Evolutionary conservation across 2,888 invertebrate genomes (phyloP).

Genomic region (Zygaena filipendulae): DNA sequence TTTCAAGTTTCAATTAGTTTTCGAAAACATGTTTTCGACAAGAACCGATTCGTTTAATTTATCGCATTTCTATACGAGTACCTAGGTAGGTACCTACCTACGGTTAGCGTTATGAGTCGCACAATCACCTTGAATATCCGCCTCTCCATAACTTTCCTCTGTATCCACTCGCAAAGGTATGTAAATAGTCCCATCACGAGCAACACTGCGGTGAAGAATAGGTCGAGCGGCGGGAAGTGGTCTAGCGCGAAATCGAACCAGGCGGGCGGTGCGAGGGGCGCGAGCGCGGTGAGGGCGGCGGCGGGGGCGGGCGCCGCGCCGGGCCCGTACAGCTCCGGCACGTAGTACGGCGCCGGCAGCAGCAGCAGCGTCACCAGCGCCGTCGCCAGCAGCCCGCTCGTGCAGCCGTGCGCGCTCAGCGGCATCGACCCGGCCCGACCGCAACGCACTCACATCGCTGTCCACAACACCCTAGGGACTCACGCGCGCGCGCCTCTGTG

Average conservation of each 20-base stretch:
- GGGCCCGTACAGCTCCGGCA: constrained; percentile 29
- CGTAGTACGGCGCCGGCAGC: constrained; percentile 40
- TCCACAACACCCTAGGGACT: not conserved
- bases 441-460: not conserved
- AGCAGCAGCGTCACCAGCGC: constrained; percentile 35
- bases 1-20: no score
- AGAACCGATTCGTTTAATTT: no score
- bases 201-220: constrained; percentile 30
- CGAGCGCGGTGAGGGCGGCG: constrained; percentile 9
- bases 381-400: constrained; percentile 32
- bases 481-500: not conserved
- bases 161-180: constrained; percentile 47
- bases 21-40: no score
- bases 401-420: constrained; percentile 32
- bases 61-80: no score
- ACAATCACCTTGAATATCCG: constrained; percentile 50
- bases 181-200: constrained; percentile 27
- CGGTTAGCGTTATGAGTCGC: no score
- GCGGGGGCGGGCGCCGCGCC: constrained; percentile 18
- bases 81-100: no score
- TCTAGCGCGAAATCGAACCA: constrained; percentile 22
- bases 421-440: constrained; percentile 26
- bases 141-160: constrained; percentile 46
- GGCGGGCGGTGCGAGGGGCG: constrained; percentile 14
- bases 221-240: constrained; percentile 32